Evolutionary conservation across 1,140 invertebrate species (phyloP), one percentile per base, ranked within the genome.

Genomic region (Fopius arisanus): DNA sequence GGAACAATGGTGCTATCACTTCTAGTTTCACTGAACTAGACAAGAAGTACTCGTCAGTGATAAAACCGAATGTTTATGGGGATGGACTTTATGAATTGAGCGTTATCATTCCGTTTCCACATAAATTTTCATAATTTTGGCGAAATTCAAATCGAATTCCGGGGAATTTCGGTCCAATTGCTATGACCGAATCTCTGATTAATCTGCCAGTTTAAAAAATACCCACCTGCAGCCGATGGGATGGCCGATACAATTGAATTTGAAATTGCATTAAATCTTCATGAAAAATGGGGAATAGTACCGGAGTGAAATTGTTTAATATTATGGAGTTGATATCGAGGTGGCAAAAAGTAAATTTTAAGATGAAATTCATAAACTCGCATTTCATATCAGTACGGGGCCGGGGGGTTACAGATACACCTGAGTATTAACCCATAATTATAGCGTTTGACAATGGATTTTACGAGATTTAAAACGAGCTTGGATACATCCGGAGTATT

Each of bases 371-470:
- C 23, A 10, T 23, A 23, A 12, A 1, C 23, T 14, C 21, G 23
- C 59, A 59, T 72, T 72, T 51, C 66, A 40, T 26, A 62, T 65
- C 71, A 67, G 37, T 67, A 41, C 48, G 40, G 54, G 67, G 67
- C 67, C 66, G 37, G 43, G 67, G 65, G 12, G 65, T 26, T 28
- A 59, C 71, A 73, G 65, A 67, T 73, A 65, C 33, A 26, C 19
- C 63, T 26, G 71, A 67, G 62, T 43, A 26, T 28, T 1, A 59
- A 23, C 7, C 23, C 19, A 19, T 59, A 3, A 26, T 26, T 59
- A 59, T 59, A 26, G 14, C 23, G 10, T 26, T 59, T 23, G 19
- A 21, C 10, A 59, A 59, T 59, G 19, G 23, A 5, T 23, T 23
- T 12, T 12, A 59, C 6, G 23, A 26, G 16, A 48, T 7, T 6